Percentiles rank a stretch among this genome's conserved stretches.
Conservation (phyloP, 2,888 invertebrate genomes). For the Catotricha subobsoleta region DNA sequence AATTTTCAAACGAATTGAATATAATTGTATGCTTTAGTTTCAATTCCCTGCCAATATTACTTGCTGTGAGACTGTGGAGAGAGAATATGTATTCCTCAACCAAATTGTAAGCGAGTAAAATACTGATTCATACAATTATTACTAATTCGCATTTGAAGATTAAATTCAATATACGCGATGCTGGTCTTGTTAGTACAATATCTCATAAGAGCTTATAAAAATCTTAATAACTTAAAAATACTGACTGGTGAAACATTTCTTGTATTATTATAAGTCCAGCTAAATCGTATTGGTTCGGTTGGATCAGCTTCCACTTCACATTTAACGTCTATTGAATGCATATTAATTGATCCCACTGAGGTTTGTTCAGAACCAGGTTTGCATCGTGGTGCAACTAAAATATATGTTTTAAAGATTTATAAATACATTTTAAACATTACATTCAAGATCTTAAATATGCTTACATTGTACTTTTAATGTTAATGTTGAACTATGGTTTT, state of each 20-base stretch:
- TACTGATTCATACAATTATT: too few relatives aligned
- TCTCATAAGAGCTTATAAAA: too few relatives aligned
- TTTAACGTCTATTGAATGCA: conserved; percentile 51
- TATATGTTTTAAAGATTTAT: not conserved
- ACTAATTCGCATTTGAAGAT: too few relatives aligned
- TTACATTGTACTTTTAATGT: conserved; percentile 62
- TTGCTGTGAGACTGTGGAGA: too few relatives aligned
- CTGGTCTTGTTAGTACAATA: too few relatives aligned
- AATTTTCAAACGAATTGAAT: too few relatives aligned
- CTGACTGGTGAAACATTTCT: conserved; percentile 48
- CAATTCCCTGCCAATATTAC: too few relatives aligned
- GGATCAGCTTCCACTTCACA: conserved; percentile 73
- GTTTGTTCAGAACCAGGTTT: conserved; percentile 50
- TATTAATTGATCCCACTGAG: conserved; percentile 52
- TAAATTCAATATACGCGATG: too few relatives aligned
- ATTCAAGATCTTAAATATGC: conserved; percentile 24
- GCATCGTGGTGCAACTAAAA: conserved; percentile 58
- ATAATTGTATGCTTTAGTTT: too few relatives aligned
- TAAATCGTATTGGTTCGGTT: conserved; percentile 49
- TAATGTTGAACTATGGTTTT: conserved; percentile 56
- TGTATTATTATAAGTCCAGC: conserved; percentile 72
- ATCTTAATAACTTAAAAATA: too few relatives aligned
- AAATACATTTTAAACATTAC: not conserved
- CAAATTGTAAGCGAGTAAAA: too few relatives aligned
- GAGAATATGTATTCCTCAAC: too few relatives aligned